phyloP scores from a whole-genome alignment of 2,888 invertebrate species.

The Spilosoma lubricipeda region DNA sequence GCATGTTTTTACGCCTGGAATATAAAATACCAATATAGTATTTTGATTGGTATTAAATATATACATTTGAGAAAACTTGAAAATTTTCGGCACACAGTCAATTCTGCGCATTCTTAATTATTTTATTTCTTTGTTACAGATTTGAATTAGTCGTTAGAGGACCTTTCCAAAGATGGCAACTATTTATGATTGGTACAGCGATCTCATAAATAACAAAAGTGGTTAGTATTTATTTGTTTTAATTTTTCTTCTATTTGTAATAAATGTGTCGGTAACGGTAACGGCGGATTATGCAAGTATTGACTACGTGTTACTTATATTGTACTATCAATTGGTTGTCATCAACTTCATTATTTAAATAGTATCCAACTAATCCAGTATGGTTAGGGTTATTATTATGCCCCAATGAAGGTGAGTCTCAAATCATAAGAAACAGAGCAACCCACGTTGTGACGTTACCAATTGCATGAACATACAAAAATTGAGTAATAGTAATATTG shows the following conservation, averaged over 20 bases:
- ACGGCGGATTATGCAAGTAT: not conserved
- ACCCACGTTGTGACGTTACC: not conserved
- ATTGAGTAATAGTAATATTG: not conserved
- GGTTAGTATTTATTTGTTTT: conserved; percentile 84
- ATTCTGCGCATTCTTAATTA: not conserved
- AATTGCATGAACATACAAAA: not conserved
- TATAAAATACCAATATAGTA: too few relatives aligned
- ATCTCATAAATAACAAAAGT: conserved; percentile 90
- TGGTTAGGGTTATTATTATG: too few relatives aligned
- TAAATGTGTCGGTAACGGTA: not conserved
- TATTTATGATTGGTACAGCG: conserved; percentile 88
- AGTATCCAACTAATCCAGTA: not conserved
- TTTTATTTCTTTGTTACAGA: conserved; percentile 74
- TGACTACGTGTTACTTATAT: not conserved
- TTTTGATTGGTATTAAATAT: too few relatives aligned
- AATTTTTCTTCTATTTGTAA: not conserved
- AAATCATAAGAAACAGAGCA: not conserved
- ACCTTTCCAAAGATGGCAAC: conserved; percentile 86
- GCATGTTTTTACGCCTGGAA: too few relatives aligned
- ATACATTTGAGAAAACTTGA: not conserved
- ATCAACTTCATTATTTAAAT: not conserved
- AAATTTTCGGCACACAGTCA: not conserved
- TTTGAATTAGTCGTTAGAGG: conserved; percentile 70
- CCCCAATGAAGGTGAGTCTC: too few relatives aligned
- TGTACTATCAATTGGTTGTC: not conserved